These are phyloP conservation scores for Dicrostonyx torquatus DNA, from an alignment of 2,797 vertebrate species.

Conservation along the genomic window DNA sequence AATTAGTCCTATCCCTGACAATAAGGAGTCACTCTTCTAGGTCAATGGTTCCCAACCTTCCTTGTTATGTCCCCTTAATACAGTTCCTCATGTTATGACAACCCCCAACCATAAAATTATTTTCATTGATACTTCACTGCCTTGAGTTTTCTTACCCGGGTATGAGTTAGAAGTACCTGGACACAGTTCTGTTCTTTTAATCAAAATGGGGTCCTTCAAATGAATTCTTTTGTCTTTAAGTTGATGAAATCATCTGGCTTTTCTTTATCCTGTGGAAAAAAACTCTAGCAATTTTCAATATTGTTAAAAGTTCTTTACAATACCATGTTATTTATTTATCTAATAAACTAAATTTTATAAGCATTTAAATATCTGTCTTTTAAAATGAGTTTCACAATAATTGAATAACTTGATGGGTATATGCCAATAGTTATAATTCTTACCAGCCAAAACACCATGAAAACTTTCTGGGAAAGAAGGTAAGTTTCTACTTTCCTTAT, in stretches of 20 bases:
- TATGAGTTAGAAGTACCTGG: background rate
- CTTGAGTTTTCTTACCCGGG: background rate
- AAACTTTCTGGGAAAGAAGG: background rate
- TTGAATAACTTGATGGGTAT: background rate
- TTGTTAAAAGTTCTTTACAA: background rate
- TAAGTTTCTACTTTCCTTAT: background rate
- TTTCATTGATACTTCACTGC: background rate
- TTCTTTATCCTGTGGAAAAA: background rate
- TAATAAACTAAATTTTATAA: background rate
- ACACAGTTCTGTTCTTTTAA: background rate
- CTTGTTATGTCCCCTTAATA: too few species aligned
- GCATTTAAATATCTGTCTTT: background rate
- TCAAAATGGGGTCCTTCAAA: background rate
- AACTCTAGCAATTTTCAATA: background rate
- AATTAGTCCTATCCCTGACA: background rate
- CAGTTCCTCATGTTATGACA: too few species aligned
- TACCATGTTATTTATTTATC: background rate
- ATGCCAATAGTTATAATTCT: background rate
- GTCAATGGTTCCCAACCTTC: background rate
- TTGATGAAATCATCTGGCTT: background rate
- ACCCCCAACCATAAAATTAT: too few species aligned
- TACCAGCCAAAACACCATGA: background rate
- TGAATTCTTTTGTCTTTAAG: background rate
- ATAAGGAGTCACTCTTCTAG: background rate
- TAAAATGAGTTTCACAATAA: background rate